Conservation (phyloP, 2,888 invertebrate species). For the Tenthredo scrophulariae region DNA sequence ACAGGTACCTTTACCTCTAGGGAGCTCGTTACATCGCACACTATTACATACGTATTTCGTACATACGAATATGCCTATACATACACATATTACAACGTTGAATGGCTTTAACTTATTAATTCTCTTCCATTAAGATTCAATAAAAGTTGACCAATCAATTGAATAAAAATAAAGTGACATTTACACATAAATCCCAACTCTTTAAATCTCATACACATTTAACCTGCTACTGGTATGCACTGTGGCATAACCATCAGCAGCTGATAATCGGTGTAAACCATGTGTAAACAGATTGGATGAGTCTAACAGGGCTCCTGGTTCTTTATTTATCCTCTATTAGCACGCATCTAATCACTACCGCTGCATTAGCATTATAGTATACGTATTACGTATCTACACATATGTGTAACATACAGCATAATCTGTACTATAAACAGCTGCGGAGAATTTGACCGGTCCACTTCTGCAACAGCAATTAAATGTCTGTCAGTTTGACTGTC, state of each 20-base stretch:
- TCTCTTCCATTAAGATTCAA: neutral
- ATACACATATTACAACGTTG: no score
- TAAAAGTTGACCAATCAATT: neutral
- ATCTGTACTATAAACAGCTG: neutral
- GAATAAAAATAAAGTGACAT: no score
- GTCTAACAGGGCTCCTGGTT: no score
- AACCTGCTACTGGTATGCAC: neutral
- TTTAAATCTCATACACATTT: neutral
- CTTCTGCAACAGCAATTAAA: constrained; percentile 10
- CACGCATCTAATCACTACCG: neutral
- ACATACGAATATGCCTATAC: neutral
- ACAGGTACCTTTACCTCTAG: neutral
- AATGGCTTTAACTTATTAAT: neutral
- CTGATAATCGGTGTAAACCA: neutral
- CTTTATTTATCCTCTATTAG: neutral
- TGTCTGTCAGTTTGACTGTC: neutral
- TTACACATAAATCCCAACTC: no score
- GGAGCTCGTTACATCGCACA: constrained; percentile 4
- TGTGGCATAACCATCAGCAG: neutral
- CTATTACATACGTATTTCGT: neutral
- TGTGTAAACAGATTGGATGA: no score
- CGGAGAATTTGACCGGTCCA: neutral
- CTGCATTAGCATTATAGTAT: neutral
- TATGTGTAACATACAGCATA: neutral
- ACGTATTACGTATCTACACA: neutral